Evolutionary conservation across 2,797 vertebrate species (phyloP), one percentile per base, ranked within the genome.

Genomic region (Acanthiza pusilla): DNA sequence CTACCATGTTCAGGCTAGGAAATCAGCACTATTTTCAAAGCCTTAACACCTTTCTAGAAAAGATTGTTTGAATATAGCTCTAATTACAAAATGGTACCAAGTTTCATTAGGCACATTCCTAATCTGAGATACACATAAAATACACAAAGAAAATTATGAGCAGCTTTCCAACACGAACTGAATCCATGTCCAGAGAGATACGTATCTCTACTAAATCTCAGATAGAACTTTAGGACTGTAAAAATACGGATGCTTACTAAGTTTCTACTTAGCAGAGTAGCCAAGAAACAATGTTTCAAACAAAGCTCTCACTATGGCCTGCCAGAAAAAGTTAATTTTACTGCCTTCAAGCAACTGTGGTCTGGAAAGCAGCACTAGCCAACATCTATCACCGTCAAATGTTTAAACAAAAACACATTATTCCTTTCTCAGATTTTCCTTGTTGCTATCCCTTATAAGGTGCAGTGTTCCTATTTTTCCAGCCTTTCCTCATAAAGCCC

Each of bases 281-380:
- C 50, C 60, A 93, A 93, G 62, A 79, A 91, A 34, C 85, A 91
- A 66, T 47, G 68, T 80, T 93, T 95, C 70, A 95, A 73, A 82
- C 60, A 93, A 93, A 89, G 61, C 36, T 53, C 60, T 58, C 90
- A 48, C 93, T 88, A 65, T 76, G 63, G 77, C 78, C 58, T 83
- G 91, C 91, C 70, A 96, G 71, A 93, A 93, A 91, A 94, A 74
- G 70, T 94, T 81, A 79, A 90, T 70, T 96, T 95, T 76, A 71
- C 55, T 92, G 74, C 67, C 87, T 93, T 86, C 57, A 75, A 60
- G 92, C 76, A 90, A 51, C 48, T 92, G 67, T 83, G 85, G 85
- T 88, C 92, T 89, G 91, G 85, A 95, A 92, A 96, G 62, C 58
- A 94, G n/a, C 8, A 38, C 29, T 66, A 95, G 68, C 50, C 85